Conservation (phyloP, 2,888 invertebrate genomes). For the Heliconius sara region DNA sequence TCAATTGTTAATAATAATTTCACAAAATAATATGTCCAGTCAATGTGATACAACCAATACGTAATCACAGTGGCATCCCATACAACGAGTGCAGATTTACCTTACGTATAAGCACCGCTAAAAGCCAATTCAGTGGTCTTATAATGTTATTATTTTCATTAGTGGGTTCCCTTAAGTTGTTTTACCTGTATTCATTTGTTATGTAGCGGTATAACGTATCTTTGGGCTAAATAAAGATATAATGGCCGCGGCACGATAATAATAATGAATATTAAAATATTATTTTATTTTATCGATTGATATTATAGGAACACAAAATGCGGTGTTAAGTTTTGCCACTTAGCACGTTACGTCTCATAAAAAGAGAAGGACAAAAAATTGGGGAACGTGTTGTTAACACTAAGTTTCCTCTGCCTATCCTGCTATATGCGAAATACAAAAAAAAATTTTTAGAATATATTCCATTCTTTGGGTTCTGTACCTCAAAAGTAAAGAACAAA, state of each 20-base stretch:
- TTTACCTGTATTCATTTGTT: slow-evolving; percentile 30
- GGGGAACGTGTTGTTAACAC: too few species aligned
- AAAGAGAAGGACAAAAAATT: too few species aligned
- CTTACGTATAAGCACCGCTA: slow-evolving; percentile 22
- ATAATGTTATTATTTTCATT: slow-evolving; percentile 39
- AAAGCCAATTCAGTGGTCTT: slow-evolving; percentile 26
- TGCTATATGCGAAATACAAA: too few species aligned
- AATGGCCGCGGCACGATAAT: neutral
- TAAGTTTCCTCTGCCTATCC: too few species aligned
- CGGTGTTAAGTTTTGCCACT: too few species aligned
- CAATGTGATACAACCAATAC: slow-evolving; percentile 16
- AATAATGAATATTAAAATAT: neutral
- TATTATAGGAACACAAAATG: too few species aligned
- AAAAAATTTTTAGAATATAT: too few species aligned
- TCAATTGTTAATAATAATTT: neutral
- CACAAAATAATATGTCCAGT: neutral
- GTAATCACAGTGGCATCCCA: slow-evolving; percentile 37
- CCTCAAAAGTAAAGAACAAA: too few species aligned
- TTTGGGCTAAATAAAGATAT: slow-evolving; percentile 7
- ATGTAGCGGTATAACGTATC: neutral
- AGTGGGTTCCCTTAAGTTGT: slow-evolving; percentile 14
- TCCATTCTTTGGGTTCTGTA: too few species aligned
- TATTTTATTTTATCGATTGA: neutral
- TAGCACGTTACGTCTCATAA: too few species aligned
- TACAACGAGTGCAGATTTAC: slow-evolving; percentile 32